phyloP scores from a whole-genome alignment of 2,797 vertebrate species.

The Gymnothorax javanicus region DNA sequence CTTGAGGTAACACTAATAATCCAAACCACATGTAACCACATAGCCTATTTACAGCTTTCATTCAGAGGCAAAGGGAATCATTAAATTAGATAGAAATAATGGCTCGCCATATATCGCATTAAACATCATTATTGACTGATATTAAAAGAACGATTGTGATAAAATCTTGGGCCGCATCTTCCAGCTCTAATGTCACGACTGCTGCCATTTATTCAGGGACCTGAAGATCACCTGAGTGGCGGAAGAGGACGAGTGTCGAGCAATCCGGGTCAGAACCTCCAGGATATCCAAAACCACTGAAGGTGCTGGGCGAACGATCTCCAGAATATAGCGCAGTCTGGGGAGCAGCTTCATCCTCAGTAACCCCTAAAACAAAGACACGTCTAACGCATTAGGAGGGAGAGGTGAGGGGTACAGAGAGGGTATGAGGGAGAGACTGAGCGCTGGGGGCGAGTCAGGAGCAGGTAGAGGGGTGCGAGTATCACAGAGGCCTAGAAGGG shows the following conservation, averaged over 20 bases:
- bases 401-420: no score
- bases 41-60: no score
- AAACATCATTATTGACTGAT: no score
- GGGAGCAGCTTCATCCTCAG: conserved; percentile 89
- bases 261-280: conserved; percentile 83
- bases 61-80: no score
- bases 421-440: not conserved
- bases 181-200: not conserved
- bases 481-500: no score
- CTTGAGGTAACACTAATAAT: no score
- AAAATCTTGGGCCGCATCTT: not conserved
- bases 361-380: conserved; percentile 76
- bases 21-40: no score
- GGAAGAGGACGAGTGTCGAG: conserved; percentile 84
- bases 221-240: conserved; percentile 75
- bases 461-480: no score
- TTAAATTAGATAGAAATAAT: no score
- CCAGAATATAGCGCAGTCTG: conserved; percentile 89
- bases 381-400: not conserved
- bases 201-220: not conserved
- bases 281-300: conserved; percentile 83
- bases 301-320: conserved; percentile 85
- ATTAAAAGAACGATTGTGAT: not conserved
- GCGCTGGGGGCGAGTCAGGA: no score
- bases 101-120: no score